These are phyloP conservation scores for Xanthia icteritia DNA, from an alignment of 2,888 invertebrate species.

Conservation along the genomic window DNA sequence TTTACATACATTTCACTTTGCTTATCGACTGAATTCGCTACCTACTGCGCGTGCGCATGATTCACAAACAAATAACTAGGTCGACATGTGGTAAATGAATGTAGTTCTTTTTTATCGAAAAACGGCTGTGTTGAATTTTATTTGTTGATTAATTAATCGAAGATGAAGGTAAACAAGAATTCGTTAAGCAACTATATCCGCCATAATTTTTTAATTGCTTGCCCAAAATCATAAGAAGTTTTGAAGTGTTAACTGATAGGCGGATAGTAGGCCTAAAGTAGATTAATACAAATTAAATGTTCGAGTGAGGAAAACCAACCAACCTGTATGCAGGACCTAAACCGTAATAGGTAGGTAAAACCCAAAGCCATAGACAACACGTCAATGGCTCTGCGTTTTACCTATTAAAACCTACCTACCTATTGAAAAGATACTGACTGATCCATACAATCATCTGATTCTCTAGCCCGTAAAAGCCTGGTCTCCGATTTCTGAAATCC, in stretches of 20 bases:
- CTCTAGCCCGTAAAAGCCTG: background rate
- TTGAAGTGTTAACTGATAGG: background rate
- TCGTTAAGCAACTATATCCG: no score
- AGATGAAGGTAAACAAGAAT: background rate
- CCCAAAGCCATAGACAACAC: conserved; percentile 8
- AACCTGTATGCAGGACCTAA: conserved; percentile 2
- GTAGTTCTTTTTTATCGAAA: conserved; percentile 4
- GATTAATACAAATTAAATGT: background rate
- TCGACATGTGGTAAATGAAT: conserved; percentile 13
- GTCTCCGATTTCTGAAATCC: background rate
- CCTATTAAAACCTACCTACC: no score
- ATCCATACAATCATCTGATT: background rate
- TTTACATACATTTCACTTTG: conserved; percentile 28
- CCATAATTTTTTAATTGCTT: background rate
- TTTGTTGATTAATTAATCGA: background rate
- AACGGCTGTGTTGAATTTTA: background rate
- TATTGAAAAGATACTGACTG: no score
- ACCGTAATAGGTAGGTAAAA: conserved; percentile 28
- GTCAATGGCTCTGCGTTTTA: no score
- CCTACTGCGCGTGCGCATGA: conserved; percentile 1
- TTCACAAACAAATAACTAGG: conserved; percentile 25
- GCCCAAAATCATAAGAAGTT: background rate
- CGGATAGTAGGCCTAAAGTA: background rate
- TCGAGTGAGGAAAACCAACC: conserved; percentile 37
- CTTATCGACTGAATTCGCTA: conserved; percentile 40